Evolutionary conservation across 2,888 invertebrate species (phyloP).

Genomic region (Nipponacmea schrenckii): DNA sequence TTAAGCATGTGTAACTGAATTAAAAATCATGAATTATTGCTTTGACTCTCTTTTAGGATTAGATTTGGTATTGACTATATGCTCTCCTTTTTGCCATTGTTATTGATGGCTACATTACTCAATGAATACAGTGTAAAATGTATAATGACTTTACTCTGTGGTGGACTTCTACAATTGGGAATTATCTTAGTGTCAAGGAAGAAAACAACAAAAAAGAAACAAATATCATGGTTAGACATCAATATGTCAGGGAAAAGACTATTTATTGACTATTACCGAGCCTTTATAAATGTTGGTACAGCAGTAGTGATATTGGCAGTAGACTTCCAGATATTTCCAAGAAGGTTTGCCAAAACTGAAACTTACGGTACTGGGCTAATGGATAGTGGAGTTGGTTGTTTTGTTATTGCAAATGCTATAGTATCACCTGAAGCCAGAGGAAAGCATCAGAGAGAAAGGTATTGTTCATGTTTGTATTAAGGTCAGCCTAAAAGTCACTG

Average conservation of each 20-base stretch:
- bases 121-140: constrained; percentile 27
- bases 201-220: background rate
- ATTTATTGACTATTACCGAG: constrained; percentile 58
- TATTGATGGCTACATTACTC: constrained; percentile 41
- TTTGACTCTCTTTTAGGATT: constrained; percentile 31
- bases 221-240: background rate
- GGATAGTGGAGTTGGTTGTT: constrained; percentile 95
- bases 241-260: constrained; percentile 39
- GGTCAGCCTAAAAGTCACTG: background rate
- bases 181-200: background rate
- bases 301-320: constrained; percentile 87
- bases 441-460: constrained; percentile 21
- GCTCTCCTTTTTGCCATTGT: constrained; percentile 45
- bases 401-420: constrained; percentile 67
- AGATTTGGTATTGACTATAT: constrained; percentile 45
- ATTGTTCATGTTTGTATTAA: constrained; percentile 10
- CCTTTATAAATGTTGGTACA: constrained; percentile 56
- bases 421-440: constrained; percentile 61
- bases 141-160: constrained; percentile 10
- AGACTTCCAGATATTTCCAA: constrained; percentile 89
- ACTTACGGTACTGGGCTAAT: constrained; percentile 83
- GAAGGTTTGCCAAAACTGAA: constrained; percentile 87
- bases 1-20: too few relatives aligned
- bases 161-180: too few relatives aligned
- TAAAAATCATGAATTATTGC: background rate